phyloP scores from a whole-genome alignment of 2,113 vertebrate species.

The Syrrhaptes paradoxus region DNA sequence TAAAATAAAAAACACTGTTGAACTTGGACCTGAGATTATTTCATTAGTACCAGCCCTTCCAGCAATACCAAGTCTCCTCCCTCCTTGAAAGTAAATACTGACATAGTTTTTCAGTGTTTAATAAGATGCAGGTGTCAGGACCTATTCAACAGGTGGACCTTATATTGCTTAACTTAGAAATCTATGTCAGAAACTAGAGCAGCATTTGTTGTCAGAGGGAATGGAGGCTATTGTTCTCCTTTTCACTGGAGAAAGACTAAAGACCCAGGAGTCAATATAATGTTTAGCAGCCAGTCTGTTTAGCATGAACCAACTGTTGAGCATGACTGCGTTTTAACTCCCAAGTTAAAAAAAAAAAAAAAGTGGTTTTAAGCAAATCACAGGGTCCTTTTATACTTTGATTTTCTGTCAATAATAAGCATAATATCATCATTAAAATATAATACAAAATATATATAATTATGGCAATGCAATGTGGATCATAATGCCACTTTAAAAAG shows the following conservation, averaged over 20 bases:
- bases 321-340: background rate
- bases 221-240: background rate
- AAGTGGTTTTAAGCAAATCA: background rate
- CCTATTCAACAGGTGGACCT: background rate
- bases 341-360: background rate
- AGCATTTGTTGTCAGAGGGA: background rate
- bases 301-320: background rate
- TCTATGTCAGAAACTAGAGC: background rate
- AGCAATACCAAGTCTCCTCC: background rate
- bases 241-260: background rate
- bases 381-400: background rate
- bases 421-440: background rate
- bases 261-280: background rate
- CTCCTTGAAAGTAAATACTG: background rate
- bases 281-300: background rate
- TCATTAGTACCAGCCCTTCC: background rate
- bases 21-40: background rate
- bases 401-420: background rate
- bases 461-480: background rate
- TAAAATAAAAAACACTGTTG: background rate
- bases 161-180: background rate
- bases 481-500: background rate
- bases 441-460: background rate
- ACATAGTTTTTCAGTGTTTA: background rate
- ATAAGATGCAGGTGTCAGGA: background rate